Base-by-base conservation (phyloP, 2,797 vertebrate species). In the Oreochromis mossambicus region DNA sequence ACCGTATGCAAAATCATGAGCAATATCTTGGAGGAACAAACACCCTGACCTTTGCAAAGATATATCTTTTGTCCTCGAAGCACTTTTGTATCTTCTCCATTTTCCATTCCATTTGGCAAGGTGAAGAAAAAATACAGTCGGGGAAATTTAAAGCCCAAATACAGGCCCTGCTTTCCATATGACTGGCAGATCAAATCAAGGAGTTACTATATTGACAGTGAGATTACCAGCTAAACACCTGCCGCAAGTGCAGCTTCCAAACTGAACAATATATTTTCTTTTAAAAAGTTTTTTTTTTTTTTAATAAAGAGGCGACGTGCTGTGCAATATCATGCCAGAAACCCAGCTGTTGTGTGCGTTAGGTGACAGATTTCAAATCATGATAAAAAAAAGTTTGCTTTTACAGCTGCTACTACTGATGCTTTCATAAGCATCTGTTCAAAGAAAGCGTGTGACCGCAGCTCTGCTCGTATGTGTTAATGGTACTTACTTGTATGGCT, bases 31-130 rank as follows among this genome's bases (percentile, higher is more conserved):
- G 48, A 90, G 84, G 88, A 80, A 68, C 61, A 81, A 90, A 88
- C 14, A 21, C 77, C 86, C 77, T 93, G 94, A 94, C 92, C 94
- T 94, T 93, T 93, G 48, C 78, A 89, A 88, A 90, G 90, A 91
- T 87, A 70, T 46, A 56, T 86, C 55, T 56, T 85, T 85, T 86
- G 80, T 43, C 81, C 78, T 88, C 34, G 21, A 54, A 88, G 83
- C 80, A 10, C 55, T 85, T 88, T 83, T 85, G 77, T 90, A 88
- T 86, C 76, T 83, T 80, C 77, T 86, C 41, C 5, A 61, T 92
- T 90, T 91, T 87, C 78, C 78, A 80, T 91, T 91, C 81, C 77
- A 86, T 91, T 87, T 92, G 86, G 70, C 84, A 86, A 55, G 12
- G 12, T 48, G 5, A 48, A 78, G 26, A 79, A 87, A 83, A 84